Conservation (phyloP, 1,140 invertebrate genomes). For the Drosophila virilis region DNA sequence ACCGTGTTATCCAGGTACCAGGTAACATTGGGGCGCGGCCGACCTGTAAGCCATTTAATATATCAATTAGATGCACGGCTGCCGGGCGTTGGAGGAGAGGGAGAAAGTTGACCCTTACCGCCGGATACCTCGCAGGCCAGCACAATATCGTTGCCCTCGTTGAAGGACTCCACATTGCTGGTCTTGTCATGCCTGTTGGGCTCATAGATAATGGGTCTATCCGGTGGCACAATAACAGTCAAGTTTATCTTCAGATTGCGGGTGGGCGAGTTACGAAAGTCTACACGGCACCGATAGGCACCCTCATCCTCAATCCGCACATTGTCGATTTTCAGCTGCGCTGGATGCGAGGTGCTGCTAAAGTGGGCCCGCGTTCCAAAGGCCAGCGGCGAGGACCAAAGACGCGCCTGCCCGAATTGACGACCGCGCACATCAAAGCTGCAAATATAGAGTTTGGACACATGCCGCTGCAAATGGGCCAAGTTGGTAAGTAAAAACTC, state of each 20-base stretch:
- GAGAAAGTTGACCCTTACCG: constrained; percentile 87
- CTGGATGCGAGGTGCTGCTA: constrained; percentile 88
- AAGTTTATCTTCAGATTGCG: constrained; percentile 94
- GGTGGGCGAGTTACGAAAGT: constrained; percentile 94
- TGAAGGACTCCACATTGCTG: constrained; percentile 93
- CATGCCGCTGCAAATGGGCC: too few species aligned
- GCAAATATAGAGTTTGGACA: constrained; percentile 28
- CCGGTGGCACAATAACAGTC: constrained; percentile 94
- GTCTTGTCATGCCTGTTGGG: constrained; percentile 91
- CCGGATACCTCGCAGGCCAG: constrained; percentile 94
- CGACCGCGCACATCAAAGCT: constrained; percentile 93
- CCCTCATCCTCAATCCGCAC: constrained; percentile 91
- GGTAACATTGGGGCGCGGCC: constrained; percentile 90
- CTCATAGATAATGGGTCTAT: constrained; percentile 93
- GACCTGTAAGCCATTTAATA: constrained; percentile 85
- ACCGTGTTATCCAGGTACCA: constrained; percentile 93
- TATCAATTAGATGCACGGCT: neutral
- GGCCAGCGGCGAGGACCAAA: constrained; percentile 92
- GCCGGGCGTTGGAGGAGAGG: neutral
- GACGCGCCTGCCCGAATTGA: constrained; percentile 88
- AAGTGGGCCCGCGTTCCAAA: constrained; percentile 92
- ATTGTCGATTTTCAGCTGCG: constrained; percentile 90
- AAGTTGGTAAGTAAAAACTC: neutral
- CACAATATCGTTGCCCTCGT: constrained; percentile 92
- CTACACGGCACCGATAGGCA: constrained; percentile 93